Base-by-base conservation (phyloP, 1,140 invertebrate genomes). In the Drosophila nigrodunni region DNA sequence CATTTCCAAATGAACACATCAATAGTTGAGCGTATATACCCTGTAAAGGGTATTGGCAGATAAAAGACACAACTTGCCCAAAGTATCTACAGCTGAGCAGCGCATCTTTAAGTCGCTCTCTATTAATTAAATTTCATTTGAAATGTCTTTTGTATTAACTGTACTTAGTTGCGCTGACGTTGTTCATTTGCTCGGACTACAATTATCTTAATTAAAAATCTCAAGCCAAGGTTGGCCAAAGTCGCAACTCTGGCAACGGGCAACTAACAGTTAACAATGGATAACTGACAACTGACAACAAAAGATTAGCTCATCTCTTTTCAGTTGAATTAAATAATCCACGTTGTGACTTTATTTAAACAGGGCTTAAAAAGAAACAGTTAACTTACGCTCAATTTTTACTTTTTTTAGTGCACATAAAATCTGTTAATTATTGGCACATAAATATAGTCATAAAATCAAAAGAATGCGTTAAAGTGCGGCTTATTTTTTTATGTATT, bases 201-300 rank as follows among this genome's bases (percentile, higher is more conserved):
- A 87, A 87, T 87, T 82, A 87, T 87, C 82, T 87, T 82, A 87
- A 88, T 88, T 88, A 77, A 79, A 85, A 87, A 88, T 87, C 82
- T 82, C 50, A 82, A 87, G 82, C 87, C 82, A 87, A 87, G 78
- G 82, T 78, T 86, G 75, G 78, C 43, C 64, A 78, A 62, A 49
- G 18, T 70, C 52, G 7, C 39, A 66, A 62, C 15, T 47, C 50
- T 30, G 15, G 15, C 65, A 49, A 50, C 21, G 15, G 64, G 59
- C 72, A 47, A 65, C 44, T 13, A 44, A 49, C 41, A 66, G 25
- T 30, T 30, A 30, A 30, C 25, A 30, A 30, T 30, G 6, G 25
- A 30, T 2, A 30, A 30, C 25, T 30, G 30, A 30, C 25, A 30
- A 30, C 25, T 30, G 30, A 13, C 39, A 59, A 34, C 21, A 57